phyloP scores from a whole-genome alignment of 2,113 vertebrate genomes.

The Stegastes partitus region DNA sequence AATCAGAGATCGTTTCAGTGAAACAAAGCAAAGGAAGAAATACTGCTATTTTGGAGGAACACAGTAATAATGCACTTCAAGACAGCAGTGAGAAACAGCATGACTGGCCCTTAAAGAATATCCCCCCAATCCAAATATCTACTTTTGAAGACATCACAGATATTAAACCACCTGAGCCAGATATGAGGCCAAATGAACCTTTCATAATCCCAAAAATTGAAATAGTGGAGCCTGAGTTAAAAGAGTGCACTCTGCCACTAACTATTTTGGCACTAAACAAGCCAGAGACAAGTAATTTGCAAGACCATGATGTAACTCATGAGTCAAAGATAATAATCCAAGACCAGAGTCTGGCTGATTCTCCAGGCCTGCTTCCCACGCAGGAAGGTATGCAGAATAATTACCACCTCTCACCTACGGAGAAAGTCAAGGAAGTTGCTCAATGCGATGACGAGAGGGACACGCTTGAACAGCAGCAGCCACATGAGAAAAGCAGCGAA shows the following conservation, averaged over 20 bases:
- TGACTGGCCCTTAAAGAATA: conserved; percentile 45
- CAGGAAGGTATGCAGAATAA: conserved; percentile 56
- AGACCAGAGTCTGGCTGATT: conserved; percentile 23
- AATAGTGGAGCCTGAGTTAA: conserved; percentile 69
- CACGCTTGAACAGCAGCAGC: conserved; percentile 13
- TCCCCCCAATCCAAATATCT: conserved; percentile 69
- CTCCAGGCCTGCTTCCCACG: conserved; percentile 11
- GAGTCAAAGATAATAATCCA: conserved; percentile 28
- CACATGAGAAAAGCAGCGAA: conserved; percentile 7
- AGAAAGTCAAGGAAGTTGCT: conserved; percentile 55
- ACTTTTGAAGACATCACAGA: conserved; percentile 52
- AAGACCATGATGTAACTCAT: conserved; percentile 57
- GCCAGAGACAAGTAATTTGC: conserved; percentile 40
- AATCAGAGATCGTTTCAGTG: conserved; percentile 42
- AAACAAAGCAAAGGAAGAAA: conserved; percentile 27
- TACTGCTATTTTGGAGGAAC: conserved; percentile 10
- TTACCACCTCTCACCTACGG: conserved; percentile 15
- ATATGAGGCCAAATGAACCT: conserved; percentile 55
- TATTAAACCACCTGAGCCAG: conserved; percentile 47
- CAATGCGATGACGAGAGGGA: conserved; percentile 43
- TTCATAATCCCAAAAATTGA: conserved; percentile 69
- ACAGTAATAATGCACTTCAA: conserved; percentile 12
- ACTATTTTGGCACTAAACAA: conserved; percentile 60
- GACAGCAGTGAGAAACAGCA: conserved; percentile 31
- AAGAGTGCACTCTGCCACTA: conserved; percentile 58